These are phyloP conservation scores for Rallus limicola DNA, from an alignment of 2,113 vertebrate species.

Conservation along the genomic window DNA sequence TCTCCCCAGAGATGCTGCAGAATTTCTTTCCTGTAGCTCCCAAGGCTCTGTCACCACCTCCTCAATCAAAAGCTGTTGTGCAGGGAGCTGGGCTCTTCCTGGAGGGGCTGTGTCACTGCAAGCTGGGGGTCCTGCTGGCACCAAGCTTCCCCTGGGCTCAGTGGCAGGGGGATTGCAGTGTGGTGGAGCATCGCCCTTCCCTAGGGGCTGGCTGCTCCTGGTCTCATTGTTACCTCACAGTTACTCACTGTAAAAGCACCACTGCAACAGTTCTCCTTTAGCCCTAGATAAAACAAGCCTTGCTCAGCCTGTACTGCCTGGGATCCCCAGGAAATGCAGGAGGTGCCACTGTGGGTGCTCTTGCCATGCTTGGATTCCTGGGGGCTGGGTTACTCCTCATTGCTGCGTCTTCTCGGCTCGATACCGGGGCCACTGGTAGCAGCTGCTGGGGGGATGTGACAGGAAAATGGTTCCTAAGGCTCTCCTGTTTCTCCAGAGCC, in stretches of 20 bases:
- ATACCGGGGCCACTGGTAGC: neutral
- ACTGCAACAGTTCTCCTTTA: neutral
- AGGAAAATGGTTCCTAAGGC: neutral
- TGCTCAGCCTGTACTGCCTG: neutral
- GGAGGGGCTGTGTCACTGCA: neutral
- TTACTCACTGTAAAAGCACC: neutral
- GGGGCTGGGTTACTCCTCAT: neutral
- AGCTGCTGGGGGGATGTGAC: neutral
- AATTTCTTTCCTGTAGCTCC: neutral
- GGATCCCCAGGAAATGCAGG: neutral
- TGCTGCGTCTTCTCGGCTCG: fast-evolving
- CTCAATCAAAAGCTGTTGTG: neutral
- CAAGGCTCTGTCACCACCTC: neutral
- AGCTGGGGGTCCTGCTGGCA: neutral
- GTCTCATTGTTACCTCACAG: neutral
- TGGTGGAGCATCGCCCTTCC: neutral
- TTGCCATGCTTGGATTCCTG: neutral
- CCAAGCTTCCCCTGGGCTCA: neutral
- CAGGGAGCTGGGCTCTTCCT: neutral
- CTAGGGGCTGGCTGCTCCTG: neutral
- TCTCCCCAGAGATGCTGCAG: neutral
- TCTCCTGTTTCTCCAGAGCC: neutral
- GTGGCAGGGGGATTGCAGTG: neutral
- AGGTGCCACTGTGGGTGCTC: neutral
- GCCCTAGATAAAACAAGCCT: neutral